Percentiles rank a stretch among this genome's conserved stretches.
Evolutionary conservation across 2,888 invertebrate genomes (phyloP).

Genomic region (Drosophila anomalata): DNA sequence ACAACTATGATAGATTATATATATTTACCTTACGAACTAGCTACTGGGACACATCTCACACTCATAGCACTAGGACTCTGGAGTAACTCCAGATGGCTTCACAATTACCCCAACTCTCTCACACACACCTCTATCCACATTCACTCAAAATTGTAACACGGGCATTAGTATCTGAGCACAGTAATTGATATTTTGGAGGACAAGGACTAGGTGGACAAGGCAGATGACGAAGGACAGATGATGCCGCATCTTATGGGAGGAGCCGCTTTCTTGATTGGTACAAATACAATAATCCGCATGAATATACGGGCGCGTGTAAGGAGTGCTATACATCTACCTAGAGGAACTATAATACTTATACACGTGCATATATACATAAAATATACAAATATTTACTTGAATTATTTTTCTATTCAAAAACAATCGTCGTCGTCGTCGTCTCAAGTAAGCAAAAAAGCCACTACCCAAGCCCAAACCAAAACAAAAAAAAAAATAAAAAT

Average conservation of each 20-base stretch:
- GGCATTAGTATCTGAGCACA: slow-evolving; percentile 39
- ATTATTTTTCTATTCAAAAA: slow-evolving; percentile 78
- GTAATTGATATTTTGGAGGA: slow-evolving; percentile 41
- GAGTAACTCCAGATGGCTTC: slow-evolving; percentile 38
- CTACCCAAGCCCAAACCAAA: slow-evolving; percentile 29
- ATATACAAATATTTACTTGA: slow-evolving; percentile 74
- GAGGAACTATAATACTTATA: slow-evolving; percentile 72
- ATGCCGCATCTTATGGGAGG: slow-evolving; percentile 27
- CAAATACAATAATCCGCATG: slow-evolving; percentile 70
- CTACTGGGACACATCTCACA: slow-evolving; percentile 24
- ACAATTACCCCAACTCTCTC: slow-evolving; percentile 12
- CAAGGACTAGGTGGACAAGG: not conserved
- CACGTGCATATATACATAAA: slow-evolving; percentile 65
- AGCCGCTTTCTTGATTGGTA: slow-evolving; percentile 62
- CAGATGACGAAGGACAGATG: slow-evolving; percentile 12
- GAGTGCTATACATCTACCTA: slow-evolving; percentile 62
- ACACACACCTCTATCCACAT: slow-evolving; percentile 12
- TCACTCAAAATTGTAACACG: slow-evolving; percentile 59
- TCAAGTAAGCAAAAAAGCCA: slow-evolving; percentile 15
- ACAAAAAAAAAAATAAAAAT: slow-evolving; percentile 23
- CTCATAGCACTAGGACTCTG: slow-evolving; percentile 31
- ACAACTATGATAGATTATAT: slow-evolving; percentile 73
- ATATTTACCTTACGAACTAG: slow-evolving; percentile 62
- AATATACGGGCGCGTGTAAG: slow-evolving; percentile 11
- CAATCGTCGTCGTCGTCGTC: slow-evolving; percentile 48